Evolutionary conservation across 2,797 vertebrate species (phyloP).

Genomic region (Lutjanus campechanus): DNA sequence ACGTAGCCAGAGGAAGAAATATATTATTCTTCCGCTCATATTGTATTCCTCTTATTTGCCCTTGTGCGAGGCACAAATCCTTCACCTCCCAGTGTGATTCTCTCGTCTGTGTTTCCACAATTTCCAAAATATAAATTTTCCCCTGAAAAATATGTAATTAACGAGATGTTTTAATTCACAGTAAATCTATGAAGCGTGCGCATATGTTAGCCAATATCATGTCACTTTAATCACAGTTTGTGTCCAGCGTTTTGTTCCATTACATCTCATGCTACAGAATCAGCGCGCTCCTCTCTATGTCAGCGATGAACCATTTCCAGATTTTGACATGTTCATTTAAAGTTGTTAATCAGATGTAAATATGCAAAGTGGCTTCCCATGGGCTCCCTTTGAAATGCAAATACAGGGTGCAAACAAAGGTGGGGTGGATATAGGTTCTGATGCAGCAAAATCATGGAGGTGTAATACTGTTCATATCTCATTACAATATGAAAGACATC

Average conservation of each 20-base stretch:
- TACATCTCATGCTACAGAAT: constrained; percentile 35
- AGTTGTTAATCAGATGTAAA: constrained; percentile 88
- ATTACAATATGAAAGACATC: constrained; percentile 81
- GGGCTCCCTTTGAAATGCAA: constrained; percentile 88
- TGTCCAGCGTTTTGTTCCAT: constrained; percentile 50
- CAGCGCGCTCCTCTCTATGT: constrained; percentile 51
- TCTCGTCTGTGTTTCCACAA: neutral
- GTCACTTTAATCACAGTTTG: constrained; percentile 49
- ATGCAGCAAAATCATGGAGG: constrained; percentile 81
- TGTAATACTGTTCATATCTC: constrained; percentile 77
- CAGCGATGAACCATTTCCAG: constrained; percentile 75
- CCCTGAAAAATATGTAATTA: constrained; percentile 8
- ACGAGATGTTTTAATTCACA: constrained; percentile 15
- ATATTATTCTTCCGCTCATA: constrained; percentile 1
- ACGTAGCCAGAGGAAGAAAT: neutral
- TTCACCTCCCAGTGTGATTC: neutral
- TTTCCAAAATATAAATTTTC: neutral
- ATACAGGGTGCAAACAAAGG: constrained; percentile 86
- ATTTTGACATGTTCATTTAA: constrained; percentile 87
- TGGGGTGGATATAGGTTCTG: constrained; percentile 80
- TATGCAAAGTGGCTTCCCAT: constrained; percentile 85
- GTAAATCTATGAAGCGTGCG: neutral
- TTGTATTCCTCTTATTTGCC: constrained; percentile 8
- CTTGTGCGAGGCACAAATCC: neutral
- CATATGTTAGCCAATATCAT: constrained; percentile 25